Evolutionary conservation across 2,113 vertebrate genomes (phyloP).

Genomic region (Corythornis madagascariensis): DNA sequence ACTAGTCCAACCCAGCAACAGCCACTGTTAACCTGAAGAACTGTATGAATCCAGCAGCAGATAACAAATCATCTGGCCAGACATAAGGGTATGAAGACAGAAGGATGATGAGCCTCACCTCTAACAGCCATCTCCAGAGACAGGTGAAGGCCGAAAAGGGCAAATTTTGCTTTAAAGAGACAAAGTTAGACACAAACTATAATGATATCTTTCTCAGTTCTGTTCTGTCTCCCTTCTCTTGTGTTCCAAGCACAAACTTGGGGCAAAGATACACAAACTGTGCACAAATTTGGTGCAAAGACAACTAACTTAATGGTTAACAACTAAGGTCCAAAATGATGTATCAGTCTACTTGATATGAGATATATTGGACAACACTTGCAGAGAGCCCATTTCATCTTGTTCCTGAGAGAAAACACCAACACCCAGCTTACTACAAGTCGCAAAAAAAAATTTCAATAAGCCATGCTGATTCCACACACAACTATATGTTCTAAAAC

Average conservation of each 20-base stretch:
- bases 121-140: background rate
- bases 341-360: background rate
- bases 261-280: background rate
- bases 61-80: background rate
- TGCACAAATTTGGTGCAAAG: background rate
- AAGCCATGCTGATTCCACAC: background rate
- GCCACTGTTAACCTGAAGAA: background rate
- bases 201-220: background rate
- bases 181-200: background rate
- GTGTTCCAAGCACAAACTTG: background rate
- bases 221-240: background rate
- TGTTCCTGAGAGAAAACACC: no score
- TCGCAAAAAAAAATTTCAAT: no score
- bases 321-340: background rate
- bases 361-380: background rate
- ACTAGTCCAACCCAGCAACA: background rate
- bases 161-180: background rate
- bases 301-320: background rate
- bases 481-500: background rate
- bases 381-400: no score
- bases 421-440: no score
- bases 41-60: background rate
- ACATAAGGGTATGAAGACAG: background rate
- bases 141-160: background rate
- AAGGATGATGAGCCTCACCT: background rate